Percentiles rank a stretch among this genome's conserved stretches.
Conservation (phyloP, 2,113 vertebrate species). For the Xyliphius kryptos region DNA sequence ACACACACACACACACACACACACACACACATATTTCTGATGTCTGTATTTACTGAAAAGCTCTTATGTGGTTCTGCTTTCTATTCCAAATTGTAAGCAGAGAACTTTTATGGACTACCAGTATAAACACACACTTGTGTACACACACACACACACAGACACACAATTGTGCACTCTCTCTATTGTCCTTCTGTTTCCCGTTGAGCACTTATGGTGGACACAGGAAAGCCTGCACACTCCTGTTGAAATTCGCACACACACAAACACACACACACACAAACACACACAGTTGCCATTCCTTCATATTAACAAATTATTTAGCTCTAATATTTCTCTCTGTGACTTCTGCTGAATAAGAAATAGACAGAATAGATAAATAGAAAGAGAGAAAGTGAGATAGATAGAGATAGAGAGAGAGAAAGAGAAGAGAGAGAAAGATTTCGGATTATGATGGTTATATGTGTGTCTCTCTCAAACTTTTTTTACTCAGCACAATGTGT, state of each 20-base stretch:
- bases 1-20: conserved; percentile 3
- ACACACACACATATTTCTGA: too few species aligned
- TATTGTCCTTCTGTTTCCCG: conserved; percentile 31
- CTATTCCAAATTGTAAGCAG: conserved; percentile 32
- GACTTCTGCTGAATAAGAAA: background rate
- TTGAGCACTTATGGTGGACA: conserved; percentile 24
- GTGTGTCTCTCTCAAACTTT: background rate
- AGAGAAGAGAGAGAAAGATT: background rate
- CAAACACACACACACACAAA: too few species aligned
- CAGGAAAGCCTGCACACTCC: conserved; percentile 36
- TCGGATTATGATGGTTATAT: background rate
- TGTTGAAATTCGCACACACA: conserved; percentile 18
- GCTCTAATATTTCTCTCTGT: background rate
- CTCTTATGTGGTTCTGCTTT: conserved; percentile 30
- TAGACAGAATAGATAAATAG: background rate
- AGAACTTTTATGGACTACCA: conserved; percentile 23
- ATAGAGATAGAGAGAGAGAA: too few species aligned
- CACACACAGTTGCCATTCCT: background rate
- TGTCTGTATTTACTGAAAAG: conserved; percentile 27
- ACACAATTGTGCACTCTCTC: conserved; percentile 16
- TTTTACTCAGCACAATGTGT: too few species aligned
- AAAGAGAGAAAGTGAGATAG: too few species aligned
- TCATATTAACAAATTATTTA: background rate
- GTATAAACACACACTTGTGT: conserved; percentile 13
- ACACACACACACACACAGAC: conserved; percentile 19